Evolutionary conservation across 2,888 invertebrate species (phyloP), one percentile per base, ranked within the genome.

Genomic region (Panorpa germanica): DNA sequence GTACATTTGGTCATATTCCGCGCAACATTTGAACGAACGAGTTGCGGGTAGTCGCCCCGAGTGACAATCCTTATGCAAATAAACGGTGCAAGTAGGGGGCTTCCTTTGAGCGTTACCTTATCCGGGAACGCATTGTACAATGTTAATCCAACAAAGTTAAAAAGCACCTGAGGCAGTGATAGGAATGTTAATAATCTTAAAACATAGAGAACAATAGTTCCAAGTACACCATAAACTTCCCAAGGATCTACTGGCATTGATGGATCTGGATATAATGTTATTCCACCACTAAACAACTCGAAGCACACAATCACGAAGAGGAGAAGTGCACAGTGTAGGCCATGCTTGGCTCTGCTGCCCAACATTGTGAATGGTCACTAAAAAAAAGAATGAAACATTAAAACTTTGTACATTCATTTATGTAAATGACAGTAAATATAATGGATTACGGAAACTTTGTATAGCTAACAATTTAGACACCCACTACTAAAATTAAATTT

Each of bases 71-170:
- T 68, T 41, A 95, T 80, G 51, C 90, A 93, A 34, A 95, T 78
- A 50, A 91, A 91, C 4, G 93, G 93, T 28, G 90, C 88, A 38
- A 91, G 53, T 19, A 91, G 56, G 3, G 91, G 91, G 5, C 88
- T 86, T 11, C 88, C 85, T 53, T 86, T 86, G 19, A 85, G 57
- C 39, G 71, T 63, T 3, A 88, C 81, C 57, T 83, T 85, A 41
- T 90, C 88, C 30, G 90, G 86, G 52, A 95, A 95, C 38, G 90
- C 85, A 60, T 93, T 93, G 54, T 86, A 93, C 40, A 85, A 63
- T 33, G 78, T 69, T 37, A 93, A 57, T 25, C 91, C 90, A 39
- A 76, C 63, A 53, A 86, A 83, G 50, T 83, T 83, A 52, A 85
- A 85, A 29, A 90, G 45, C 39, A 83, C 82, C 63, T 88, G 85